These are phyloP conservation scores for Eupeodes luniger DNA, from an alignment of 2,888 invertebrate genomes.

Conservation along the genomic window DNA sequence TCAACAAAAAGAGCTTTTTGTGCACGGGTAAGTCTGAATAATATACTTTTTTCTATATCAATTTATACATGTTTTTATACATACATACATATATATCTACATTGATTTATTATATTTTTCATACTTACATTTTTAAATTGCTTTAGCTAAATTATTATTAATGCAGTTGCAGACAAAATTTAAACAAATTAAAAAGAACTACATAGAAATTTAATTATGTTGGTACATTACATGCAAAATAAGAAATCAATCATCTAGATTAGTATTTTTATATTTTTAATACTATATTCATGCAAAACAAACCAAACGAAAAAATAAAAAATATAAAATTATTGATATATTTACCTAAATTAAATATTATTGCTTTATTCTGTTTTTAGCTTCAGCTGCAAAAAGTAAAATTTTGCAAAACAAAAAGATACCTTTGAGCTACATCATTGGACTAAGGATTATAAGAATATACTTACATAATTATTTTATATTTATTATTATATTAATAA, in stretches of 20 bases:
- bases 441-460: not conserved
- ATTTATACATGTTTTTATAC: not conserved
- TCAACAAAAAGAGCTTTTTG: slow-evolving; percentile 26
- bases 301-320: slow-evolving; percentile 52
- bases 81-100: not conserved
- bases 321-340: slow-evolving; percentile 5
- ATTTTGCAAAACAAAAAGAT: slow-evolving; percentile 11
- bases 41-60: slow-evolving; percentile 22
- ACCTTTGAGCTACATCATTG: slow-evolving; percentile 18
- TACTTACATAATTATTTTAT: not conserved
- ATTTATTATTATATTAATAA: not conserved
- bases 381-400: slow-evolving; percentile 61
- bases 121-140: slow-evolving; percentile 38
- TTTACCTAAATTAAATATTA: slow-evolving; percentile 2
- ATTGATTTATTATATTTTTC: not conserved
- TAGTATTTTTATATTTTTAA: not conserved
- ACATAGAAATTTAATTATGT: no score
- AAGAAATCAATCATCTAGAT: no score
- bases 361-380: slow-evolving; percentile 71
- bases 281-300: slow-evolving; percentile 16
- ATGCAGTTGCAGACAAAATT: slow-evolving; percentile 11
- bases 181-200: slow-evolving; percentile 8
- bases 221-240: not conserved
- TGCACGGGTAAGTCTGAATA: slow-evolving; percentile 52
- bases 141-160: slow-evolving; percentile 52